Conservation (phyloP, 2,113 vertebrate genomes). For the Pygoscelis adeliae region DNA sequence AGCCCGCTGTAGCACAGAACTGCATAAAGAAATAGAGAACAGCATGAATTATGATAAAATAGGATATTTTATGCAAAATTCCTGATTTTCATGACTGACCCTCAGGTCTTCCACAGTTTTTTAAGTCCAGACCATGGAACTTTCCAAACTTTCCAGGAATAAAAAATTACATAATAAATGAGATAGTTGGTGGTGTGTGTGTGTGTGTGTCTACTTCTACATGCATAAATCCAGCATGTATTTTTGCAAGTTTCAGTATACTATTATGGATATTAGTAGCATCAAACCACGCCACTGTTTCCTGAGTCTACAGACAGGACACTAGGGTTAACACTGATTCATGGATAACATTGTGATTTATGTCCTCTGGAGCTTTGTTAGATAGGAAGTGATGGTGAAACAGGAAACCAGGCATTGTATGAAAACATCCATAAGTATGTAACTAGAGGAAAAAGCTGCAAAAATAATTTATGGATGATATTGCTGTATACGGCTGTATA, state of each 20-base stretch:
- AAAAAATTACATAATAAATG: neutral
- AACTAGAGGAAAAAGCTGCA: conserved; percentile 53
- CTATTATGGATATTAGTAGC: neutral
- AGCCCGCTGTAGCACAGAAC: neutral
- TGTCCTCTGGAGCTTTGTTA: conserved; percentile 24
- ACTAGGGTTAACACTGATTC: neutral
- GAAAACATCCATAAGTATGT: conserved; percentile 16
- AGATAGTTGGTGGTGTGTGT: neutral
- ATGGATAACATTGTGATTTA: neutral
- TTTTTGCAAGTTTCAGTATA: neutral
- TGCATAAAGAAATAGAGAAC: neutral
- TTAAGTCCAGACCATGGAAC: neutral
- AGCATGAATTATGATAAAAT: neutral
- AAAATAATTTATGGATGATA: conserved; percentile 24
- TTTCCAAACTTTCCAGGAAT: neutral
- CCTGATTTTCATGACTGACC: neutral
- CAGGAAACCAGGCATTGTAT: conserved; percentile 63
- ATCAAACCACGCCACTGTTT: neutral
- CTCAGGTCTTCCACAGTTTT: neutral
- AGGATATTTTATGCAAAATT: neutral
- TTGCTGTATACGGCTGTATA: conserved; percentile 16
- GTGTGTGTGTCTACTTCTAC: neutral
- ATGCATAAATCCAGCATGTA: neutral
- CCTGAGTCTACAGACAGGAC: neutral
- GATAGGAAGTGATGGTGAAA: conserved; percentile 49